Conservation (phyloP, 1,140 invertebrate genomes). For the Aradophagus sp. region DNA sequence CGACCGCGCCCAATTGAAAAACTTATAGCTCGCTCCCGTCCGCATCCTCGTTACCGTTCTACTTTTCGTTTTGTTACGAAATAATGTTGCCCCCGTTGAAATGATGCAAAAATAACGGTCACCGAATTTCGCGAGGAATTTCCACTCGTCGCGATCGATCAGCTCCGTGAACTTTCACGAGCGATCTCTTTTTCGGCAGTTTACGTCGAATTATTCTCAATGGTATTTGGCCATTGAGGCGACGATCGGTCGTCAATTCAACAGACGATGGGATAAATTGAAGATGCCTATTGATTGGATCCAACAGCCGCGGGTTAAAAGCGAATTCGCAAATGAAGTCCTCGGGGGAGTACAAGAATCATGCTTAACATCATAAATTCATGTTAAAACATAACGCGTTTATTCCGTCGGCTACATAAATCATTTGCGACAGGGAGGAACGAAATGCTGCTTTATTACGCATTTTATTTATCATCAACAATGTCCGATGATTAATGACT, state of each 20-base stretch:
- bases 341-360: slow-evolving; percentile 7
- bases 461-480: slow-evolving; percentile 22
- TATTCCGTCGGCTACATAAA: slow-evolving; percentile 13
- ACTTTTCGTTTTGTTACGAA: slow-evolving; percentile 31
- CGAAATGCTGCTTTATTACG: slow-evolving; percentile 15
- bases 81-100: slow-evolving; percentile 10
- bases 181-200: slow-evolving; percentile 24
- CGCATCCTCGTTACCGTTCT: slow-evolving; percentile 12
- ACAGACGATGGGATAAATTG: slow-evolving; percentile 11
- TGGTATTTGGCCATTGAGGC: slow-evolving; percentile 24
- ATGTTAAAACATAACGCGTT: slow-evolving; percentile 23
- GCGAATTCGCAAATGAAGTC: slow-evolving; percentile 19
- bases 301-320: slow-evolving; percentile 2
- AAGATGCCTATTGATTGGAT: slow-evolving; percentile 13
- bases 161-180: slow-evolving; percentile 13
- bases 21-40: slow-evolving; percentile 6
- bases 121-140: slow-evolving; percentile 21
- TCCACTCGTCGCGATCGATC: slow-evolving; percentile 12
- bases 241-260: slow-evolving; percentile 26
- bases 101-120: slow-evolving; percentile 32
- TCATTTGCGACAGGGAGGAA: neutral
- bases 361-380: slow-evolving; percentile 24
- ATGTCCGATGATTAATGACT: slow-evolving; percentile 12
- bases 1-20: slow-evolving; percentile 20
- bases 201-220: slow-evolving; percentile 29